Percentiles rank a stretch among this genome's conserved stretches.
phyloP scores from a whole-genome alignment of 2,113 vertebrate genomes.

The Trachemys scripta region DNA sequence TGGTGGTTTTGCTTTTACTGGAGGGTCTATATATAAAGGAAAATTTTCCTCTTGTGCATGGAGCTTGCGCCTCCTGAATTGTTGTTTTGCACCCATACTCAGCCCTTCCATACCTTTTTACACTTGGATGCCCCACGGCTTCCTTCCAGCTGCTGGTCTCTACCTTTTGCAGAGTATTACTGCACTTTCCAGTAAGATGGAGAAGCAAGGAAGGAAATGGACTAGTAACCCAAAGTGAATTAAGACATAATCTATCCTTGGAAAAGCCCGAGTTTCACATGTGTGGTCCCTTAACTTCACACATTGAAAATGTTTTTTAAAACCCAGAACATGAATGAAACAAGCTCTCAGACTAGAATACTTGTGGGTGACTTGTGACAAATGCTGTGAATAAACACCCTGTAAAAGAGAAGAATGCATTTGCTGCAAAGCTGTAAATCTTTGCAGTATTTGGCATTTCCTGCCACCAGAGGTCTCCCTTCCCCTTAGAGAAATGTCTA shows the following conservation, averaged over 20 bases:
- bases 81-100: neutral
- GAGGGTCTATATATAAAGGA: neutral
- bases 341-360: neutral
- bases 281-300: neutral
- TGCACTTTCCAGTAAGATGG: neutral
- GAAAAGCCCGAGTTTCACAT: neutral
- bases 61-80: neutral
- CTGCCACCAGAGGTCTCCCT: conserved; percentile 37
- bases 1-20: neutral
- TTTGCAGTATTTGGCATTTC: neutral
- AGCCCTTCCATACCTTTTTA: neutral
- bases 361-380: neutral
- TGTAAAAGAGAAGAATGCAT: neutral
- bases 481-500: neutral
- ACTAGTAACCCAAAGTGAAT: neutral
- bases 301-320: neutral
- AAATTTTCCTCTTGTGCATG: neutral
- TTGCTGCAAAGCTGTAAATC: rapidly evolving
- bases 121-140: neutral
- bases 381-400: neutral
- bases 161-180: neutral
- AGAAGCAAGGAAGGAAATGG: neutral
- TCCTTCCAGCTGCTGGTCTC: neutral
- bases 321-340: neutral
- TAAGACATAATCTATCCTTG: neutral